A percentile compares a stretch with the other conserved stretches of the same genome.
Conservation (phyloP, 2,888 invertebrate genomes). For the Chrysina gloriosa region DNA sequence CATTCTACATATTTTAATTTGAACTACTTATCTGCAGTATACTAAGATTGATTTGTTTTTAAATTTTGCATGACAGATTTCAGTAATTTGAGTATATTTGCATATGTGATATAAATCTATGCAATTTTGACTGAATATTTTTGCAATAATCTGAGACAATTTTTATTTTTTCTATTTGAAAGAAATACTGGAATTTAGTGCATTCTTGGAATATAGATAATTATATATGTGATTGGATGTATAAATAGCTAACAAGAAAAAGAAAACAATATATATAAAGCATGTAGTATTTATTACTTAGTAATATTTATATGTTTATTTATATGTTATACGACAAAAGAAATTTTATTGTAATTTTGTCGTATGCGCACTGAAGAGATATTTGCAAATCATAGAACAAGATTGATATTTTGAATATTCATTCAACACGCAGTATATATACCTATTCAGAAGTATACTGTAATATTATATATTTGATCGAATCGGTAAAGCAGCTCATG, state of each 20-base stretch:
- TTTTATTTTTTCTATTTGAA: slow-evolving; percentile 28
- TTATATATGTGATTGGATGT: slow-evolving; percentile 45
- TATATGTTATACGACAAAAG: slow-evolving; percentile 54
- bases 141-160: slow-evolving; percentile 41
- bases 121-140: slow-evolving; percentile 43
- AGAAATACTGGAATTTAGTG: slow-evolving; percentile 47
- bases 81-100: slow-evolving; percentile 37
- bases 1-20: background rate
- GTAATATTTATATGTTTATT: slow-evolving; percentile 43
- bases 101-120: slow-evolving; percentile 24
- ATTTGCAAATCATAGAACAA: slow-evolving; percentile 40
- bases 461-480: slow-evolving; percentile 25
- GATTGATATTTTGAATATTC: slow-evolving; percentile 43
- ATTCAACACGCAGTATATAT: slow-evolving; percentile 21
- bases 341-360: slow-evolving; percentile 49
- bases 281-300: slow-evolving; percentile 45
- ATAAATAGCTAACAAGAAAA: slow-evolving; percentile 40
- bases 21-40: background rate
- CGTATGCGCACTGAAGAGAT: slow-evolving; percentile 50
- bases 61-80: slow-evolving; percentile 2
- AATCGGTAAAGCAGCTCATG: background rate
- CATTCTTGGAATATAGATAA: slow-evolving; percentile 54
- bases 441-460: slow-evolving; percentile 4
- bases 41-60: background rate
- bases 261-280: slow-evolving; percentile 18